Evolutionary conservation across 2,888 invertebrate species (phyloP), one percentile per base, ranked within the genome.

Genomic region (Trichopoda pennipes): DNA sequence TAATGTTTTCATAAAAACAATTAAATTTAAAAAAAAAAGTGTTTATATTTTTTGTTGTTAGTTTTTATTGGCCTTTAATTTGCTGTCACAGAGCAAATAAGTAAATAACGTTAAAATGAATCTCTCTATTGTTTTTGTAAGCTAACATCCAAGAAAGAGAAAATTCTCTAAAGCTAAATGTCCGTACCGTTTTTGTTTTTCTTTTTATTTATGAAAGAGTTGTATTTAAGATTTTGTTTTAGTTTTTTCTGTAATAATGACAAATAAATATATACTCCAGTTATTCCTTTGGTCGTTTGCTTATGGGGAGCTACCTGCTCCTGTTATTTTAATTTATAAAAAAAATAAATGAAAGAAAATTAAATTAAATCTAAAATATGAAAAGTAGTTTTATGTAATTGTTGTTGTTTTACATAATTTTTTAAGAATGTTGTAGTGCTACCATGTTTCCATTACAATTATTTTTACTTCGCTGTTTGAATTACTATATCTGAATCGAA

Each of bases 271-370:
- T 73, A 42, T 49, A 55, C 55, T 63, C 63, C 63, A 56, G 44
- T 28, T 63, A 47, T 44, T 73, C 63, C 73, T 55, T 44, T 58
- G 19, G 63, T 44, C 21, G 51, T 60, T 19, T 42, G 42, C 42
- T 61, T 55, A 73, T 12, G 47, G n/a, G 63, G 63, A 73, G 73
- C 63, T 73, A 21, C 28, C 73, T 17, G 44, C 63, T 73, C 61
- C 73, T 73, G 63, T 63, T 55, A 61, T 23, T 73, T 63, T 28
- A 16, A 32, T 14, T 38, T 55, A 14, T 44, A 44, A 28, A 72
- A 60, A 49, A 69, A n/a, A 49, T 14, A 44, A 60, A 60, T 38
- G 61, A 51, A 60, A 38, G 28, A 51, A 35, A 60, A 4, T n/a
- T n/a, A n/a, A n/a, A n/a, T n/a, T 28, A 4, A 60, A 38, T 55